Conservation (phyloP, 2,797 vertebrate genomes). For the Fistularia commersonii region DNA sequence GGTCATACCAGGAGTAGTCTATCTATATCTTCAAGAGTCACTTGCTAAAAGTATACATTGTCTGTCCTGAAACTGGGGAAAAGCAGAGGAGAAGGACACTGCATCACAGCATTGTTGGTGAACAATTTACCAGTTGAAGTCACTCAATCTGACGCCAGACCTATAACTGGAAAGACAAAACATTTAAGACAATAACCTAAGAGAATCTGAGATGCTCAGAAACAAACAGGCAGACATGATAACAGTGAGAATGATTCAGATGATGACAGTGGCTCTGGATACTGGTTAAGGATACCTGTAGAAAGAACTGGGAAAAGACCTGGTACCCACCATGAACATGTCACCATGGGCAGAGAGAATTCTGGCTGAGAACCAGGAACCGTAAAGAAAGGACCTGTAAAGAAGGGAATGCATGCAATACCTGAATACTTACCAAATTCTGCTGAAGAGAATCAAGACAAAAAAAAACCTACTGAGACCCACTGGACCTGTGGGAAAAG, state of each 20-base stretch:
- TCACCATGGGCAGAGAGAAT: no score
- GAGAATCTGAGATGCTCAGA: not conserved
- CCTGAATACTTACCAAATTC: no score
- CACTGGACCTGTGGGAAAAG: no score
- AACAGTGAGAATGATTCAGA: conserved; percentile 2
- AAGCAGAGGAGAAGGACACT: conserved; percentile 20
- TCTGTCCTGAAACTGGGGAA: no score
- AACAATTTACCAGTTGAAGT: conserved; percentile 6
- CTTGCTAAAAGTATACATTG: no score
- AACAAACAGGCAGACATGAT: not conserved
- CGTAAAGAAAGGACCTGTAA: no score
- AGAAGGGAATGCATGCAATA: no score
- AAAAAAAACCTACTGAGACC: no score
- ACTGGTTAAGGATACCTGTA: conserved; percentile 1
- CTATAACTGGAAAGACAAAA: not conserved
- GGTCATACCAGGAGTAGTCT: no score
- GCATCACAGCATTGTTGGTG: conserved; percentile 3
- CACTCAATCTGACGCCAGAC: not conserved
- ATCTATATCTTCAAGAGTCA: no score
- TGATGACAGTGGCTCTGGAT: not conserved
- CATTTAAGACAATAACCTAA: not conserved
- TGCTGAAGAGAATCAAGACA: no score
- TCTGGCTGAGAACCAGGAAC: no score
- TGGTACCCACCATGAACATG: not conserved
- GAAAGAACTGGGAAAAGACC: not conserved